These are phyloP conservation scores for Chloroclysta siterata DNA, from an alignment of 2,888 invertebrate genomes.

Conservation along the genomic window DNA sequence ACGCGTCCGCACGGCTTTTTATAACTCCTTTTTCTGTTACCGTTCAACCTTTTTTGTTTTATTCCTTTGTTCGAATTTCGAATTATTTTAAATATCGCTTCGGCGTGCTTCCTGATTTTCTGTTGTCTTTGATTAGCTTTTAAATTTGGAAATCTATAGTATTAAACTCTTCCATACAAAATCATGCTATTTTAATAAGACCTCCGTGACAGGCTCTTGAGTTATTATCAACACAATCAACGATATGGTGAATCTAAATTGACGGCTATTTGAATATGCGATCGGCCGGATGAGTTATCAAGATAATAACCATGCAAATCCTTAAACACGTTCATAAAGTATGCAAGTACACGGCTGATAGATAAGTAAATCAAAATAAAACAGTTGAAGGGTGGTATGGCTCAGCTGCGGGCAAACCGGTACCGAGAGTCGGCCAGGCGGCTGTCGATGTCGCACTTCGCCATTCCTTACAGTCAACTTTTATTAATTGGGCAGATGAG, in stretches of 20 bases:
- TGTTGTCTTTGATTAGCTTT: slow-evolving; percentile 6
- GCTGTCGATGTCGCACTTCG: slow-evolving; percentile 67
- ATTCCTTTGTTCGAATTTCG: slow-evolving; percentile 76
- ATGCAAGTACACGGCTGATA: slow-evolving; percentile 61
- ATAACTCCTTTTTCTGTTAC: slow-evolving; percentile 68
- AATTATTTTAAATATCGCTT: slow-evolving; percentile 51
- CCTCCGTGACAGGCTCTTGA: slow-evolving; percentile 54
- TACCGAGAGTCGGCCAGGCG: slow-evolving; percentile 62
- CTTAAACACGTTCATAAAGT: slow-evolving; percentile 57
- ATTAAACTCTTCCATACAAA: too few relatives aligned
- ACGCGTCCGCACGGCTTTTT: slow-evolving; percentile 80
- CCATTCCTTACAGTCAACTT: slow-evolving; percentile 82
- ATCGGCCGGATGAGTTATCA: slow-evolving; percentile 45
- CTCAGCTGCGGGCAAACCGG: slow-evolving; percentile 81
- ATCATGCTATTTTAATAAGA: slow-evolving; percentile 3
- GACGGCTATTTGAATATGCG: slow-evolving; percentile 33
- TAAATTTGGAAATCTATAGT: slow-evolving; percentile 12
- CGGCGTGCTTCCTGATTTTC: slow-evolving; percentile 38
- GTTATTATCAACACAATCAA: slow-evolving; percentile 40
- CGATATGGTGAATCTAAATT: slow-evolving; percentile 41
- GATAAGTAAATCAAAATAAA: slow-evolving; percentile 83
- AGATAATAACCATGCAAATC: slow-evolving; percentile 56
- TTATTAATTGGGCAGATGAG: slow-evolving; percentile 86
- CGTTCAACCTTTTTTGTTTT: slow-evolving; percentile 71
- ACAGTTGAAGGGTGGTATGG: slow-evolving; percentile 67